Evolutionary conservation across 2,797 vertebrate species (phyloP).

Genomic region (Phalloptychus januarius): DNA sequence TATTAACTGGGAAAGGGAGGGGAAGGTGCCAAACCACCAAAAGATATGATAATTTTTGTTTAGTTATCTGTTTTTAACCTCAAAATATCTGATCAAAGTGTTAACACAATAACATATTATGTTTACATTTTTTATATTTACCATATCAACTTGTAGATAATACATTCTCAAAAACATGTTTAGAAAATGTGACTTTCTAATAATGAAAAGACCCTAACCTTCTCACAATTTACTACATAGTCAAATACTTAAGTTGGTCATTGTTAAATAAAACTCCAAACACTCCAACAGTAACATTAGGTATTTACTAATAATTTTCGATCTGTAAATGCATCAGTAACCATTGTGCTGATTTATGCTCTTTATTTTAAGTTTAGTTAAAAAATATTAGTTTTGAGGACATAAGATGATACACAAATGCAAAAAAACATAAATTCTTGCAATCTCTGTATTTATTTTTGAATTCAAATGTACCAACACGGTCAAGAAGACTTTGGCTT

Average conservation of each 20-base stretch:
- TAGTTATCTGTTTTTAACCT: neutral
- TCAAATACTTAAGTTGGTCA: no score
- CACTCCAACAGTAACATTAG: neutral
- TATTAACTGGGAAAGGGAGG: neutral
- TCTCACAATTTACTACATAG: neutral
- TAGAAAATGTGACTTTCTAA: neutral
- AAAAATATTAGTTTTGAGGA: neutral
- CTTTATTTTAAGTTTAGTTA: neutral
- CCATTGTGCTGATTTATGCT: neutral
- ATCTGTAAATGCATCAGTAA: neutral
- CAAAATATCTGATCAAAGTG: neutral
- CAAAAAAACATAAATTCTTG: neutral
- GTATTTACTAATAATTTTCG: neutral
- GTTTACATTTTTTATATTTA: neutral
- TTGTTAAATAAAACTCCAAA: neutral
- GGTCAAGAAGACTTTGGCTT: neutral
- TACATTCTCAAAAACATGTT: neutral
- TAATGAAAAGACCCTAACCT: neutral
- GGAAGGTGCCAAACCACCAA: neutral
- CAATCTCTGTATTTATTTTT: neutral
- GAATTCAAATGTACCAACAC: neutral
- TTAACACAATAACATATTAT: neutral
- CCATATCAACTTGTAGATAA: neutral
- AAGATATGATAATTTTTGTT: neutral
- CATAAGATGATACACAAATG: neutral